Base-by-base conservation (phyloP, 2,797 vertebrate genomes). In the Malacoraja senta region DNA sequence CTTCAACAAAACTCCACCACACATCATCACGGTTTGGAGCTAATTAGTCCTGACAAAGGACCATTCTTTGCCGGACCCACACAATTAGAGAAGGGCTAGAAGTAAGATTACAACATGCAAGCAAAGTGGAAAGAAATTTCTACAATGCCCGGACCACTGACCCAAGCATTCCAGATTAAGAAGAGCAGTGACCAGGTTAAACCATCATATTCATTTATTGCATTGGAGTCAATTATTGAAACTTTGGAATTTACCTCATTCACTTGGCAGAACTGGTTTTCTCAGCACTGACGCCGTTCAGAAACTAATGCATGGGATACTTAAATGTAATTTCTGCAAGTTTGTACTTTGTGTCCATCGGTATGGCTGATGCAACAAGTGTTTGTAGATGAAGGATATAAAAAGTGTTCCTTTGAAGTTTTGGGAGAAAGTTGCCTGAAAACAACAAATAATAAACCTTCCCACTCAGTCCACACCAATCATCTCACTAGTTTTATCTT, bases 31-130 rank as follows among this genome's bases (percentile, higher is more conserved):
- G n/a, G 53, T 21, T 53, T 74, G 71, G 71, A 71, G 90, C 71
- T 91, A 91, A 91, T 91, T 53, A 53, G 68, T 74, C 38, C 68
- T 91, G 88, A 91, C 90, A 91, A 76, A 91, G 90, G 26, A 44
- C 24, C 19, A 15, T 91, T 72, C 90, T 91, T 74, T 74, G 71
- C 88, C 29, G 38, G 10, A 53, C 71, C 68, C 10, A 3, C 65
- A 74, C 90, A 91, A 44, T 91, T 74, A 91, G 38, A 91, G 35
- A 72, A 72, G 74, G 35, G 13, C 68, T 35, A 0, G 8, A 26
- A 91, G 38, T 76, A 71, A 53, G 90, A 91, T 72, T 65, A 88
- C 84, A 88, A 88, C 84, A 35, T 17, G 19, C 58, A 65, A 88
- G 84, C 19, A 35, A 88, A 88, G n/a, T 61, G 65, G 61, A 88